Conservation (phyloP, 2,797 vertebrate species). For the Sebastes diaconus region DNA sequence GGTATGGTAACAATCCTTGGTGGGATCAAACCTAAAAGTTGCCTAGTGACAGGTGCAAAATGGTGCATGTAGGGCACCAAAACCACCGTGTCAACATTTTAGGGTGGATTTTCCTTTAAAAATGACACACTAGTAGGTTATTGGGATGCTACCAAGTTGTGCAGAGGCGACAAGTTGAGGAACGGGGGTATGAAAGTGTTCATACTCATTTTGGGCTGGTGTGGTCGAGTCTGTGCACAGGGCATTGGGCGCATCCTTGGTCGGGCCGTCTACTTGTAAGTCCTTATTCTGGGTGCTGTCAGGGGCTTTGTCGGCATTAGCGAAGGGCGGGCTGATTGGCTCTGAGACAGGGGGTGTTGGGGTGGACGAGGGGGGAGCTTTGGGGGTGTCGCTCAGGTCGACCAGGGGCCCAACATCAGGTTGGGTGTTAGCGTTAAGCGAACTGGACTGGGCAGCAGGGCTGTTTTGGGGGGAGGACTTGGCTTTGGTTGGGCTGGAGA, state of each 20-base stretch:
- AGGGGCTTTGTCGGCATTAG: conserved; percentile 69
- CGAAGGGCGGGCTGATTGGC: conserved; percentile 41
- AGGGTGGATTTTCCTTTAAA: conserved; percentile 21
- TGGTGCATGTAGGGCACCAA: not conserved
- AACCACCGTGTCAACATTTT: not conserved
- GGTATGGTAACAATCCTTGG: not conserved
- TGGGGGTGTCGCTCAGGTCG: conserved; percentile 88
- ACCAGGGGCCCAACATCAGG: conserved; percentile 89
- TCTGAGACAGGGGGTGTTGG: conserved; percentile 74
- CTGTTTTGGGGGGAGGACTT: conserved; percentile 82
- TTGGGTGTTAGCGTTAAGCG: conserved; percentile 79
- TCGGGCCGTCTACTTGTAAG: conserved; percentile 91
- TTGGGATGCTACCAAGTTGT: conserved; percentile 49
- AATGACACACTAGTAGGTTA: not conserved
- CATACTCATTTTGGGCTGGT: conserved; percentile 94
- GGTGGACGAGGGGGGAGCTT: conserved; percentile 73
- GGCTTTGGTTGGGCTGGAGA: conserved; percentile 80
- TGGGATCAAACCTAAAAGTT: not conserved
- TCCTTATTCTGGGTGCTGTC: conserved; percentile 82
- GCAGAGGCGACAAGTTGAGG: conserved; percentile 66
- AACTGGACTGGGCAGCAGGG: conserved; percentile 58
- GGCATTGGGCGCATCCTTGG: conserved; percentile 90
- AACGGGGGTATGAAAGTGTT: conserved; percentile 81
- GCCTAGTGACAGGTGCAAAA: not conserved
- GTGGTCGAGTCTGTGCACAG: conserved; percentile 85